A percentile compares a stretch with the other conserved stretches of the same genome.
Conservation (phyloP, 2,797 vertebrate genomes). For the Protonibea diacanthus region DNA sequence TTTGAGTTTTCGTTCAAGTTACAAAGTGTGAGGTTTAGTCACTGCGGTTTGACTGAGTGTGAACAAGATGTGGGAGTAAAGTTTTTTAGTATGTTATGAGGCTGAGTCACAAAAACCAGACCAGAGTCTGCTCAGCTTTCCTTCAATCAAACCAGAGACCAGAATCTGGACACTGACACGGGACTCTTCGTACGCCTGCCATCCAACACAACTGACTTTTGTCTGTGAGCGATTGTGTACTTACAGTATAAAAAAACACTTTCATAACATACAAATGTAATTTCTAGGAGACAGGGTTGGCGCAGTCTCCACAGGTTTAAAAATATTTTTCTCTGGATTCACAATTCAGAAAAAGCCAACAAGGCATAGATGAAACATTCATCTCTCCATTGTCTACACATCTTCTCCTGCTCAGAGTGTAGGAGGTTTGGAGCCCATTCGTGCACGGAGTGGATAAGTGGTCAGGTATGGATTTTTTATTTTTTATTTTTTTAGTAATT, state of each 20-base stretch:
- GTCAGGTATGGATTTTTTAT: no score
- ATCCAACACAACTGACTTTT: no score
- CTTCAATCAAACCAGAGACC: background rate
- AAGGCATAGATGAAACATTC: background rate
- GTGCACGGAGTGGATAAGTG: background rate
- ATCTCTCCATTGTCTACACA: background rate
- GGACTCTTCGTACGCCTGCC: no score
- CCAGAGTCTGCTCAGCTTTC: background rate
- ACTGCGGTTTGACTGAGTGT: background rate
- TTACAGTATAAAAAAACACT: no score
- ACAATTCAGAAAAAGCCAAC: background rate
- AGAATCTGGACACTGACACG: no score
- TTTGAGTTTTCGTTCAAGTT: constrained; percentile 28
- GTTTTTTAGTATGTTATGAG: background rate
- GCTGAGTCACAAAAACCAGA: constrained; percentile 16
- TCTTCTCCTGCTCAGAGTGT: background rate
- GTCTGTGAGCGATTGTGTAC: no score
- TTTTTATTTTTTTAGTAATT: no score
- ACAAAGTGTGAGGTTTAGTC: constrained; percentile 36
- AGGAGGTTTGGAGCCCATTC: background rate
- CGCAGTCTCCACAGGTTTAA: background rate
- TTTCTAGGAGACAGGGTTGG: background rate
- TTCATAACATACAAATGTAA: no score
- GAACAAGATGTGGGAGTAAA: constrained; percentile 32
- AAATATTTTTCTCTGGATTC: background rate